Percentiles rank a stretch among this genome's conserved stretches.
Conservation (phyloP, 2,113 vertebrate species). For the Brachyhypopomus occidentalis region DNA sequence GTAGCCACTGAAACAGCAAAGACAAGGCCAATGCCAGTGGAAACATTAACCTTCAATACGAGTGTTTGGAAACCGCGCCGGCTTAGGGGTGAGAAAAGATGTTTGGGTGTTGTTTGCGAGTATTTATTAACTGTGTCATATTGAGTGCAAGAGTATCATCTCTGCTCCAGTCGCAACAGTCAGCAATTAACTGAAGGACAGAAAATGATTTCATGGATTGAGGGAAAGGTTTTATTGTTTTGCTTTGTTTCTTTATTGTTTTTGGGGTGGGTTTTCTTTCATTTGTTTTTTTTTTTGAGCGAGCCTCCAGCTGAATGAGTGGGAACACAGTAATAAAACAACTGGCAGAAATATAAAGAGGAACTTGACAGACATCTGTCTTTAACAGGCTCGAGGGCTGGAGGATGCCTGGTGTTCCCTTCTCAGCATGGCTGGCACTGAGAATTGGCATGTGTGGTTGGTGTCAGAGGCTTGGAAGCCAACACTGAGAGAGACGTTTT, state of each 20-base stretch:
- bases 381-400: neutral
- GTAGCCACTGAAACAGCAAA: neutral
- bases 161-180: too few relatives aligned
- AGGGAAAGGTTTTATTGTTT: too few relatives aligned
- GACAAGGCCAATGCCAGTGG: neutral
- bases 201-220: too few relatives aligned
- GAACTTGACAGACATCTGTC: neutral
- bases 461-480: conserved; percentile 4
- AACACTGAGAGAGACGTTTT: conserved; percentile 3
- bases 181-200: too few relatives aligned
- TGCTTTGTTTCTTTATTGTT: too few relatives aligned
- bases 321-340: neutral
- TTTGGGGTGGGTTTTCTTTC: too few relatives aligned
- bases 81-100: too few relatives aligned
- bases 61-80: neutral
- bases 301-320: too few relatives aligned
- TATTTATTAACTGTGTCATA: neutral
- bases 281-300: too few relatives aligned
- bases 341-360: neutral
- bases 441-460: neutral
- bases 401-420: neutral
- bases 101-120: too few relatives aligned
- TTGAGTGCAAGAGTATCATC: too few relatives aligned
- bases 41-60: neutral
- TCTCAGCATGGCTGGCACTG: conserved; percentile 1